Evolutionary conservation across 2,797 vertebrate species (phyloP).

Genomic region (Epinephelus malabaricus): DNA sequence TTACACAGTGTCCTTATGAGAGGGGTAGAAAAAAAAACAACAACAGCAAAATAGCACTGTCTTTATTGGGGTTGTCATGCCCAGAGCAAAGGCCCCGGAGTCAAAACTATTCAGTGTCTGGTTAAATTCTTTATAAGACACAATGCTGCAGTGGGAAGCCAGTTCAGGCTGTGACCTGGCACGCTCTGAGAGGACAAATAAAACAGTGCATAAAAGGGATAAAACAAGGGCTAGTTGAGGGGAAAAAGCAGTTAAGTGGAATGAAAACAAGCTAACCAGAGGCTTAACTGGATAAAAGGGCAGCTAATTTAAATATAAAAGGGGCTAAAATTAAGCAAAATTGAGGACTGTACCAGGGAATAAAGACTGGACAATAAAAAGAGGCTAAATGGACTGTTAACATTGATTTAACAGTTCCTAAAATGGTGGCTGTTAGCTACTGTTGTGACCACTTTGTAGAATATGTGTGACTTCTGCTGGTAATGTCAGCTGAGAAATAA

Average conservation of each 20-base stretch:
- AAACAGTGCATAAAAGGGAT: conserved; percentile 26
- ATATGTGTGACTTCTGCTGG: not conserved
- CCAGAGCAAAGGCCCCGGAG: conserved; percentile 32
- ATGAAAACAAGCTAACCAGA: conserved; percentile 23
- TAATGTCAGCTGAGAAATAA: not conserved
- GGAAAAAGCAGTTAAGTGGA: conserved; percentile 11
- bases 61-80: conserved; percentile 14
- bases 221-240: conserved; percentile 16
- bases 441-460: not conserved
- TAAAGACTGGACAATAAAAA: conserved; percentile 1
- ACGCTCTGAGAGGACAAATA: conserved; percentile 33
- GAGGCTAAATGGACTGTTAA: no score
- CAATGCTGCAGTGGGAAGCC: conserved; percentile 5
- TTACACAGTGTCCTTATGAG: conserved; percentile 4
- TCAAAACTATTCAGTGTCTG: conserved; percentile 42
- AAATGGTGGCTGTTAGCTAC: not conserved
- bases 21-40: not conserved
- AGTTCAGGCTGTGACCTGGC: conserved; percentile 30
- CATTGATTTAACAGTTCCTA: conserved; percentile 8
- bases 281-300: conserved; percentile 7
- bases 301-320: not conserved
- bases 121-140: conserved; percentile 51
- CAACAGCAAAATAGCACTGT: not conserved
- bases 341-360: not conserved
- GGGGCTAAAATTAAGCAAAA: not conserved